A percentile compares a stretch with the other conserved stretches of the same genome.
Evolutionary conservation across 1,140 invertebrate species (phyloP).

Genomic region (Lordiphosa clarofinis): DNA sequence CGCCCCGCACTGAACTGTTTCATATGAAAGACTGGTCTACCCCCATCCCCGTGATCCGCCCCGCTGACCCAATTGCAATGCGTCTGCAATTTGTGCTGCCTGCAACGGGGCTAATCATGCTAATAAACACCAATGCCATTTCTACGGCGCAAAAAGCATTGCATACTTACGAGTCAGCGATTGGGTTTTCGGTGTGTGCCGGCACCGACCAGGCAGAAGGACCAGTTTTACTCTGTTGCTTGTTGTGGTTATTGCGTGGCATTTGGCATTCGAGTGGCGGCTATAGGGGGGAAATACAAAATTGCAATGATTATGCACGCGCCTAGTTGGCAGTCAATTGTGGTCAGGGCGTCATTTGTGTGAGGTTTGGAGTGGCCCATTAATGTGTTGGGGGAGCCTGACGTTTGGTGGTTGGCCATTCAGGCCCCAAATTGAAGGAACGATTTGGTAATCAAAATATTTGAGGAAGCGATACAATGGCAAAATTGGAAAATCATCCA

Average conservation of each 20-base stretch:
- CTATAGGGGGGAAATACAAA: constrained; percentile 38
- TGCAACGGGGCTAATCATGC: constrained; percentile 64
- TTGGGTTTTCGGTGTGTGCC: constrained; percentile 19
- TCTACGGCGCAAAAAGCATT: constrained; percentile 50
- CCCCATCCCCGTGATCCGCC: background rate
- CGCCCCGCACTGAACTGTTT: background rate
- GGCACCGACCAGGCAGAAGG: constrained; percentile 1
- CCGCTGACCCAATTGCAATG: constrained; percentile 46
- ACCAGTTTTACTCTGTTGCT: constrained; percentile 29
- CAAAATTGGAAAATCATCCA: background rate
- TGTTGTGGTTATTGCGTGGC: constrained; percentile 31
- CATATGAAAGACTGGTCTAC: background rate
- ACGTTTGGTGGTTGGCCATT: too few species aligned
- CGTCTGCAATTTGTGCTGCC: constrained; percentile 48
- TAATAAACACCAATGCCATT: constrained; percentile 61
- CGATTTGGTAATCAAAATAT: constrained; percentile 8
- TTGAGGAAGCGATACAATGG: background rate
- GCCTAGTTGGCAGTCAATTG: constrained; percentile 69
- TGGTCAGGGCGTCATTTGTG: constrained; percentile 46
- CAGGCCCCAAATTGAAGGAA: too few species aligned
- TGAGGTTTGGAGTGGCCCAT: constrained; percentile 32
- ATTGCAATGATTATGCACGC: constrained; percentile 72
- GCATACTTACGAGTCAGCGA: constrained; percentile 42
- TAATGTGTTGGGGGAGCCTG: constrained; percentile 20
- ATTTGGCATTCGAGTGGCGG: constrained; percentile 43